Evolutionary conservation across 2,888 invertebrate species (phyloP), one percentile per base, ranked within the genome.

Genomic region (Melanostoma mellinum): DNA sequence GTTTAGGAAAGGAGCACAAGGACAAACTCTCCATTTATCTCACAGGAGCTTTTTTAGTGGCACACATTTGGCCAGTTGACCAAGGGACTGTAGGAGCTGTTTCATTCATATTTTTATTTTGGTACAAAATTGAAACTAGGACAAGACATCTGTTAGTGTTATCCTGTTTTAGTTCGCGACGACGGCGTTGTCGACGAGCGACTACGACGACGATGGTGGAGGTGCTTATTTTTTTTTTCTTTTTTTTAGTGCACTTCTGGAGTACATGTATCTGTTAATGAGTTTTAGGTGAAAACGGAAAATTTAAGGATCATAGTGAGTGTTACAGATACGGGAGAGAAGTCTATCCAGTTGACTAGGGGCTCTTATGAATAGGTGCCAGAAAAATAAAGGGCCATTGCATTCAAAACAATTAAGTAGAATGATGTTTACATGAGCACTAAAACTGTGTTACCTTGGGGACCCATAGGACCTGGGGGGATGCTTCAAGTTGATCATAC

Each of bases 121-220:
- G 36, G 40, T 10, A 38, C 8, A 56, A 61, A 72, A 73, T 68
- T 32, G 56, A 82, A 82, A 82, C 63, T 82, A 65, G 82, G 63
- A 73, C 77, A 77, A 77, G 82, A 82, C 82, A 82, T 73, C 65
- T 82, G 82, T 78, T 78, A 73, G 73, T 69, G 73, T 69, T 73
- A 69, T 78, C 73, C 78, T 33, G 68, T 74, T 73, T 67, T 20
- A 71, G 69, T 38, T 63, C 40, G 56, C 63, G 63, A 52, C 65
- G 52, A 8, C 1, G 20, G 20, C 20, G 20, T 1, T 20, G 20
- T 20, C 20, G 20, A 20, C 20, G 20, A 20, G 20, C 20, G 20
- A 1, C 20, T 20, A 20, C 20, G 20, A 48, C 9, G 44, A 33
- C 10, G 20, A 33, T 32, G 38, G 35, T 38, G 20, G 20, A 3